A percentile compares a stretch with the other conserved stretches of the same genome.
Evolutionary conservation across 2,113 vertebrate genomes (phyloP).

Genomic region (Sminthopsis crassicaudata): DNA sequence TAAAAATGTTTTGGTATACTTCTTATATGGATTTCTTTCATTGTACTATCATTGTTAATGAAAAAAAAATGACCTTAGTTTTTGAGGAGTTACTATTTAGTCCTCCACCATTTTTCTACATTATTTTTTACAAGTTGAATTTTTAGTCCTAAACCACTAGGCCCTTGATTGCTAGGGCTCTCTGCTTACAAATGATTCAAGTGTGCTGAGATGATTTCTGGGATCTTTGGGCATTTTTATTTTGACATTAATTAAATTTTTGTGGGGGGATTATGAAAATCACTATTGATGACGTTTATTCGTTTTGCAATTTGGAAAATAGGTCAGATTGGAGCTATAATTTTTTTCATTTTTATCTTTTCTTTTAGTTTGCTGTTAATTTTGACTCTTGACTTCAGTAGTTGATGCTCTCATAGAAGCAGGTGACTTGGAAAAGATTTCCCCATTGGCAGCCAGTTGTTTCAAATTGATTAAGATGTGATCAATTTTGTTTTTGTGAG

Average conservation of each 20-base stretch:
- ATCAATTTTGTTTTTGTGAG: background rate
- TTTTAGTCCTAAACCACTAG: background rate
- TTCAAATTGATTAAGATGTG: background rate
- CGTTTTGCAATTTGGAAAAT: background rate
- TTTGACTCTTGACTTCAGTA: background rate
- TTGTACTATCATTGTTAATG: background rate
- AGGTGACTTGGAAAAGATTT: background rate
- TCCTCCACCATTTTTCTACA: background rate
- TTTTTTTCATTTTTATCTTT: background rate
- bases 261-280: background rate
- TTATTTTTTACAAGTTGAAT: background rate
- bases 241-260: background rate
- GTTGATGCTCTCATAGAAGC: background rate
- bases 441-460: background rate
- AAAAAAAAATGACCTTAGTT: too few relatives aligned
- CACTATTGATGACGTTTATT: background rate
- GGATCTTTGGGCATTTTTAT: background rate
- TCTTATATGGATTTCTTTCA: background rate
- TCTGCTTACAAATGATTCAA: background rate
- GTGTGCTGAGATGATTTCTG: background rate
- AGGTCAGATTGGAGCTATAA: background rate
- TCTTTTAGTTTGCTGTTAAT: background rate
- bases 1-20: background rate
- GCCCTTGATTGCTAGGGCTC: background rate
- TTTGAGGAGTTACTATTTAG: background rate